phyloP scores from a whole-genome alignment of 2,797 vertebrate species.

The Hippopotamyrus pictus region DNA sequence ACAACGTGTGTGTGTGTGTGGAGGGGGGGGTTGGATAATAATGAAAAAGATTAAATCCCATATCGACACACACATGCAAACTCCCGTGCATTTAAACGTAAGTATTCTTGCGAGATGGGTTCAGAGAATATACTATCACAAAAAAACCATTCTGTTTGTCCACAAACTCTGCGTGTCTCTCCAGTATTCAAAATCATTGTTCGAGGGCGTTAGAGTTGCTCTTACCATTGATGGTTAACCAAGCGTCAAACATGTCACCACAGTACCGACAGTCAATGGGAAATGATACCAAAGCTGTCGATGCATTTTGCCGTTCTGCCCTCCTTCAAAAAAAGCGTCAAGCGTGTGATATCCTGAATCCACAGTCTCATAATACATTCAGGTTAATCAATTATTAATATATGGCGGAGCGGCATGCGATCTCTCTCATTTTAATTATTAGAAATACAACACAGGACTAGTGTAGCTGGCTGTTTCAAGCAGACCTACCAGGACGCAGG shows the following conservation, averaged over 20 bases:
- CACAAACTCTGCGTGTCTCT: neutral
- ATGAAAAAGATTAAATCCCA: neutral
- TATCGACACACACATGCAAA: neutral
- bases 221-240: neutral
- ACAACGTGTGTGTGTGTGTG: neutral
- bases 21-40: neutral
- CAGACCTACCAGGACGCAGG: neutral
- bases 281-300: neutral
- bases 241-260: neutral
- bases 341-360: neutral
- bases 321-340: neutral
- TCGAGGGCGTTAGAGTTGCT: neutral
- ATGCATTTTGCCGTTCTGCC: neutral
- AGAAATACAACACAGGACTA: neutral
- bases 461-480: neutral
- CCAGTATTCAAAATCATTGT: neutral
- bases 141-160: neutral
- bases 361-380: neutral
- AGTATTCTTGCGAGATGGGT: neutral
- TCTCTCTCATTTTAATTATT: neutral
- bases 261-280: neutral
- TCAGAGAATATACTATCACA: neutral
- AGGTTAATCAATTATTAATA: constrained; percentile 12
- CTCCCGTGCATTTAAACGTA: neutral
- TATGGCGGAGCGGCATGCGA: neutral